Evolutionary conservation across 2,797 vertebrate species (phyloP).

Genomic region (Malacoraja senta): DNA sequence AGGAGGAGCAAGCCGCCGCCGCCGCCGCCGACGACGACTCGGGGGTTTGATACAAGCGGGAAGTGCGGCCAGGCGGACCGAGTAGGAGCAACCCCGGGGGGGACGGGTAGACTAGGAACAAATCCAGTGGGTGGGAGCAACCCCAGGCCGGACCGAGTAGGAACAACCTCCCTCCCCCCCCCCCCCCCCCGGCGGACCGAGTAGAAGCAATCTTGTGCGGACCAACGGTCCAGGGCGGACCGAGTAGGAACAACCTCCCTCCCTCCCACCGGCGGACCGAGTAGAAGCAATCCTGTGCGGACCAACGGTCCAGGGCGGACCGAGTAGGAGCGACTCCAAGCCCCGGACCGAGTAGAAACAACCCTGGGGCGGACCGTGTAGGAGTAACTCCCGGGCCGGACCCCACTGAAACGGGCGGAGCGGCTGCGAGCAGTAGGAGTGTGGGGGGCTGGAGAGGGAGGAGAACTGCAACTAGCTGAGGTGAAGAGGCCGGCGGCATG

Average conservation of each 20-base stretch:
- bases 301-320: neutral
- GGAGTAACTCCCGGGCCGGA: neutral
- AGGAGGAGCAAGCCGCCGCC: too few species aligned
- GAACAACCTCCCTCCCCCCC: neutral
- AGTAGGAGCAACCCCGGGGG: slow-evolving; percentile 35
- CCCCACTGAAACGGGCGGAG: neutral
- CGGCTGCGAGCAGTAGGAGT: neutral
- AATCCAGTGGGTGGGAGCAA: neutral
- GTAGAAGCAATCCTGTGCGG: neutral
- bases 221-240: neutral
- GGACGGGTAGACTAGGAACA: slow-evolving; percentile 28
- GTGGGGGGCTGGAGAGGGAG: neutral
- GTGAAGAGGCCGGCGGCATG: neutral
- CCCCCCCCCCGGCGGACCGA: neutral
- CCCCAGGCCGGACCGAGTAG: neutral
- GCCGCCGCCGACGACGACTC: neutral
- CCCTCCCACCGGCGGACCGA: neutral
- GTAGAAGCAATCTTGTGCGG: neutral
- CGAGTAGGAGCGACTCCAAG: neutral
- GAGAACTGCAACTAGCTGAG: neutral
- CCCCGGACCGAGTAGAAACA: neutral
- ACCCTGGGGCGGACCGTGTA: neutral
- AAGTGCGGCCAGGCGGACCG: slow-evolving; percentile 42
- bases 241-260: neutral
- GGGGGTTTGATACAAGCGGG: slow-evolving; percentile 39